phyloP scores from a whole-genome alignment of 2,113 vertebrate genomes.

The Noturus placidus region DNA sequence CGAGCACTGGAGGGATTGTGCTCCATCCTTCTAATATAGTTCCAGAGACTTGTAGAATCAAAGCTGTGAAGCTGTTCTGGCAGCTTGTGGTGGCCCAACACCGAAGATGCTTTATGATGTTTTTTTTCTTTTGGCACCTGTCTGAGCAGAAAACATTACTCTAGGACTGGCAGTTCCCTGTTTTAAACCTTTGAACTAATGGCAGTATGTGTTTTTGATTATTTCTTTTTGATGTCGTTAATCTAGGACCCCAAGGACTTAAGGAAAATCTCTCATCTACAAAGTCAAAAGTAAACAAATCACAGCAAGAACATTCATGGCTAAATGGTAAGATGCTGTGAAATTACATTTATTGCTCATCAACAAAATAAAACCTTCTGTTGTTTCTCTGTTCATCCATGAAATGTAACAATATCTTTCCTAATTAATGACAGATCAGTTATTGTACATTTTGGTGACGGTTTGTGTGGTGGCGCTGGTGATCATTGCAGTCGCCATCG shows the following conservation, averaged over 20 bases:
- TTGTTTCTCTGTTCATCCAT: background rate
- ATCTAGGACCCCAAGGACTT: constrained; percentile 1
- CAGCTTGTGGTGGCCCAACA: background rate
- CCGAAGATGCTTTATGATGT: background rate
- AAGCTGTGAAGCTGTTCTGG: background rate
- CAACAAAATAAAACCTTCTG: background rate
- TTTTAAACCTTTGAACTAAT: background rate
- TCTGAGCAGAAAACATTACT: background rate
- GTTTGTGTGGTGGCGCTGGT: constrained; percentile 70
- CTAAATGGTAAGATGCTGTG: constrained; percentile 55
- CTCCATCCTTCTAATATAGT: too few species aligned
- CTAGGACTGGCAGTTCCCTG: background rate
- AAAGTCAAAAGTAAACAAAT: background rate
- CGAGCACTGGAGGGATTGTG: too few species aligned
- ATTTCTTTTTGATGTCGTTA: constrained; percentile 1
- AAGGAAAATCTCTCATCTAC: background rate
- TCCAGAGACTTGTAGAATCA: too few species aligned
- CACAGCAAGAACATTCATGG: constrained; percentile 11
- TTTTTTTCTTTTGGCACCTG: background rate
- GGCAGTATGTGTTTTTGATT: background rate
- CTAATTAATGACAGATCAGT: constrained; percentile 72
- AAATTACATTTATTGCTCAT: background rate
- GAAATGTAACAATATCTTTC: background rate
- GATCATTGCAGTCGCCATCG: constrained; percentile 71
- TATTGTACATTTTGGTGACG: constrained; percentile 68